phyloP scores from a whole-genome alignment of 2,113 vertebrate species.

The Lepus europaeus region DNA sequence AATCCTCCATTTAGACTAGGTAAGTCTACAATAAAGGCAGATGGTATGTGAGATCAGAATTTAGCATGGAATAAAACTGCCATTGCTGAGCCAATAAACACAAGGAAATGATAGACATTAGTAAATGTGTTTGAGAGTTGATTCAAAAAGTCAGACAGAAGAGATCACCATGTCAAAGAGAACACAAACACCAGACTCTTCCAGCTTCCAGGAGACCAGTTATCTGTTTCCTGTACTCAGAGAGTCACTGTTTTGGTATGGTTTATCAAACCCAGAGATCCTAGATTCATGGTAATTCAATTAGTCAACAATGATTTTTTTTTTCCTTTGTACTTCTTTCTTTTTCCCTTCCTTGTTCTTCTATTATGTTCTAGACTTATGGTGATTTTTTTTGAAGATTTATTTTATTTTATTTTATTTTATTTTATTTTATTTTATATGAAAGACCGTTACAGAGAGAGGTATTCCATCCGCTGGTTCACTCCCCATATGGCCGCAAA shows the following conservation, averaged over 20 bases:
- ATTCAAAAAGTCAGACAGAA: background rate
- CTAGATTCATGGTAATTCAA: background rate
- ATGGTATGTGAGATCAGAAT: background rate
- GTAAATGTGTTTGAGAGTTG: background rate
- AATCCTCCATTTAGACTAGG: background rate
- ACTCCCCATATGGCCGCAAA: too few species aligned
- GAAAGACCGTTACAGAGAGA: background rate
- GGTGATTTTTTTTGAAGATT: too few species aligned
- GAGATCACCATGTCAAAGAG: background rate
- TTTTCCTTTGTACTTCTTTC: background rate
- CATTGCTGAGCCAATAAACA: background rate
- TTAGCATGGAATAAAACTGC: background rate
- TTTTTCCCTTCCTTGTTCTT: background rate
- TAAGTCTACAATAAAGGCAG: background rate
- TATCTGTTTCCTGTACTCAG: background rate
- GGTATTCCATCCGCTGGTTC: too few species aligned
- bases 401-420: too few species aligned
- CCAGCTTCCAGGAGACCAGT: background rate
- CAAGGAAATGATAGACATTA: background rate
- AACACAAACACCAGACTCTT: background rate
- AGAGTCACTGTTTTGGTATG: background rate
- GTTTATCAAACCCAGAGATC: background rate
- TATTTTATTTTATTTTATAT: too few species aligned
- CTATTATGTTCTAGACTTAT: background rate
- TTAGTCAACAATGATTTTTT: background rate